phyloP scores from a whole-genome alignment of 2,113 vertebrate species.

The Chauna torquata region DNA sequence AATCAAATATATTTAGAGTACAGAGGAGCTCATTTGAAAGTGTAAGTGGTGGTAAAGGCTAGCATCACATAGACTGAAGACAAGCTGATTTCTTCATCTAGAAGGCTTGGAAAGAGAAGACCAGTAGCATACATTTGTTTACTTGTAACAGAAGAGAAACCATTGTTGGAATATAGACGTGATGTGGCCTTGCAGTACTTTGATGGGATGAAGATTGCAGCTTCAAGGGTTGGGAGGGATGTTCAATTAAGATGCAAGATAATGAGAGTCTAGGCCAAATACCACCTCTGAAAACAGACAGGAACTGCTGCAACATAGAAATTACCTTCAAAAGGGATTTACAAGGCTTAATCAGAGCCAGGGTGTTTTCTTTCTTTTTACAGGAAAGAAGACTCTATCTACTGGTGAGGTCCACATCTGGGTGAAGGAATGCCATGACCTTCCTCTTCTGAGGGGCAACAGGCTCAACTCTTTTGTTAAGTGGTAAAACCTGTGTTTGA shows the following conservation, averaged over 20 bases:
- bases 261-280: not conserved
- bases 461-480: slow-evolving; percentile 92
- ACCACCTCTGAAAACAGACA: not conserved
- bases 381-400: slow-evolving; percentile 78
- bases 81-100: not conserved
- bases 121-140: not conserved
- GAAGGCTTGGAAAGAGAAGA: not conserved
- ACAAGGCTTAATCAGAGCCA: not conserved
- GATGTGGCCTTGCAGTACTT: not conserved
- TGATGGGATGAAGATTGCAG: not conserved
- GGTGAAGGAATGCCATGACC: slow-evolving; percentile 91
- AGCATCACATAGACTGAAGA: not conserved
- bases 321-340: not conserved
- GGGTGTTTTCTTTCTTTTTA: not conserved
- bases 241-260: not conserved
- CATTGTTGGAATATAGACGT: not conserved
- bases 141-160: not conserved
- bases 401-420: slow-evolving; percentile 93
- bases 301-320: not conserved
- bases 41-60: not conserved
- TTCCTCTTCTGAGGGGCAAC: slow-evolving; percentile 81
- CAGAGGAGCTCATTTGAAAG: not conserved
- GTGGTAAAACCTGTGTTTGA: slow-evolving; percentile 79
- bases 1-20: not conserved
- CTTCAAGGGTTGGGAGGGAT: not conserved